Evolutionary conservation across 2,888 invertebrate genomes (phyloP).

Genomic region (Mythimna pallens): DNA sequence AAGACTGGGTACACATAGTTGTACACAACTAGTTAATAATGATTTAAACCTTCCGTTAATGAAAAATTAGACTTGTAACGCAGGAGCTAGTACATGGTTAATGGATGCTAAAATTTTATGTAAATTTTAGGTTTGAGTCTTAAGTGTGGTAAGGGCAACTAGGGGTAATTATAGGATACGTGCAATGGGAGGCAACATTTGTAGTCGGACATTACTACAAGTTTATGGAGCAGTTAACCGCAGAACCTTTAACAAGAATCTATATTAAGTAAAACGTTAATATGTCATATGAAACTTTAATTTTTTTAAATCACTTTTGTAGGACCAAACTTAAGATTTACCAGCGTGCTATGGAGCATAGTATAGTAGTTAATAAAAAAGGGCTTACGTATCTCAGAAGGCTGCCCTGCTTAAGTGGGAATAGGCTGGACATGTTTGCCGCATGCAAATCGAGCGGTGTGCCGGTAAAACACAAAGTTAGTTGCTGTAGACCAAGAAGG

Average conservation of each 20-base stretch:
- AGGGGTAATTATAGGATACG: conserved; percentile 21
- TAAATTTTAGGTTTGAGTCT: conserved; percentile 51
- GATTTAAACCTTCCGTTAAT: conserved; percentile 55
- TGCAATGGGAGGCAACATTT: conserved; percentile 34
- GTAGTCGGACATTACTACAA: conserved; percentile 30
- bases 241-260: conserved; percentile 5
- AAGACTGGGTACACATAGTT: conserved; percentile 44
- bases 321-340: too few relatives aligned
- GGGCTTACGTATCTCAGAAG: too few relatives aligned
- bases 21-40: conserved; percentile 45
- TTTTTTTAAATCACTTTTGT: background rate
- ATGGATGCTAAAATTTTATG: conserved; percentile 48
- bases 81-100: conserved; percentile 42
- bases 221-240: conserved; percentile 21
- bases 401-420: too few relatives aligned
- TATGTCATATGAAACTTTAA: background rate
- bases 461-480: too few relatives aligned
- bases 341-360: too few relatives aligned
- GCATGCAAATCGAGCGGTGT: too few relatives aligned
- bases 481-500: too few relatives aligned
- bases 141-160: conserved; percentile 8
- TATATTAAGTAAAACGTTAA: conserved; percentile 1
- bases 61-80: conserved; percentile 49
- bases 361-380: too few relatives aligned
- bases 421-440: too few relatives aligned